Conservation (phyloP, 2,113 vertebrate genomes). For the Clarias macrocephalus region DNA sequence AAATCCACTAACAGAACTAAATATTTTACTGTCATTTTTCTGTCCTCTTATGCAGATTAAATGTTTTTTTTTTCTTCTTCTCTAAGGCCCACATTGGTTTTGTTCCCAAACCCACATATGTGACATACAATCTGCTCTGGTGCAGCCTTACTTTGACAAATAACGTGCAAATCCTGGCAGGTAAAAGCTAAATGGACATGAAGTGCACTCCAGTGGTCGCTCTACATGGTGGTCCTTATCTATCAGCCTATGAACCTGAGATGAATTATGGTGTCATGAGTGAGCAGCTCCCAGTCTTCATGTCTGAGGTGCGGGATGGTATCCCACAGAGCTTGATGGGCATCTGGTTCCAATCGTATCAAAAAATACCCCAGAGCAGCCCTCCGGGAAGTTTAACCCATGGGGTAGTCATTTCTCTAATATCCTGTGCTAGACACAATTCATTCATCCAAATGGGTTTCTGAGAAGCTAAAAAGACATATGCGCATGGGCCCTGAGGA, state of each 20-base stretch:
- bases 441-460: conserved; percentile 47
- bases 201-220: conserved; percentile 19
- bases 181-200: conserved; percentile 30
- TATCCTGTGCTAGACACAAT: conserved; percentile 45
- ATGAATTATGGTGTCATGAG: conserved; percentile 55
- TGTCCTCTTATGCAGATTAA: not conserved
- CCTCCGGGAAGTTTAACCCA: conserved; percentile 46
- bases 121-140: conserved; percentile 6
- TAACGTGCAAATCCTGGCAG: conserved; percentile 38
- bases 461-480: conserved; percentile 34
- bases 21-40: not conserved
- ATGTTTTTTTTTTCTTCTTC: not conserved
- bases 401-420: conserved; percentile 48
- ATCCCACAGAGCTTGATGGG: conserved; percentile 26
- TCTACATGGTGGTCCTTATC: conserved; percentile 53
- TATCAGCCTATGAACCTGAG: conserved; percentile 53
- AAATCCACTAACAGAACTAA: not conserved
- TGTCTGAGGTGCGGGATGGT: conserved; percentile 27
- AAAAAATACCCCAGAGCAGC: conserved; percentile 44
- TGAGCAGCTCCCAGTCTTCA: conserved; percentile 44
- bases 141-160: conserved; percentile 42
- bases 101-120: not conserved
- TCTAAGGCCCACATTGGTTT: not conserved
- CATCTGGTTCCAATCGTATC: conserved; percentile 61
- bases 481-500: conserved; percentile 19